These are phyloP conservation scores for Papilio polyxenes DNA, from an alignment of 1,140 invertebrate species.

Conservation along the genomic window DNA sequence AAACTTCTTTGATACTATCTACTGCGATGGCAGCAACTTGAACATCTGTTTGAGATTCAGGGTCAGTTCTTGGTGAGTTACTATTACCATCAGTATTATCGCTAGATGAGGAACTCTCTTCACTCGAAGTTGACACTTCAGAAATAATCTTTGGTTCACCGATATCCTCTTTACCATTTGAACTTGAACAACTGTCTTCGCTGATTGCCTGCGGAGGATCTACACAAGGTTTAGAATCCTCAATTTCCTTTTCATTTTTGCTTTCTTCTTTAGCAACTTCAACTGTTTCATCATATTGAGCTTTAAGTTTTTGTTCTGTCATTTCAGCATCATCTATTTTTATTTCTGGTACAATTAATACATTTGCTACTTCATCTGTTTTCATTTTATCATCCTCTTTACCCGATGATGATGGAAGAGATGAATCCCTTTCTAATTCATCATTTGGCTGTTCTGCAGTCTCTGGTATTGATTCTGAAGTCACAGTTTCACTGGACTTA, in stretches of 20 bases:
- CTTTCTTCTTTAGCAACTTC: slow-evolving; percentile 40
- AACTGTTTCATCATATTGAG: slow-evolving; percentile 48
- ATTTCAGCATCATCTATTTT: slow-evolving; percentile 74
- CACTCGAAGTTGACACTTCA: slow-evolving; percentile 69
- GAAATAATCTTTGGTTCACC: slow-evolving; percentile 59
- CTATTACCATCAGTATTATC: slow-evolving; percentile 76
- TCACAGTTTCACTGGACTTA: slow-evolving; percentile 44
- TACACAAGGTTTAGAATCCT: slow-evolving; percentile 43
- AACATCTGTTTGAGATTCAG: slow-evolving; percentile 53
- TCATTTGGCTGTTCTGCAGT: slow-evolving; percentile 44
- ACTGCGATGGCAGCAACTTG: slow-evolving; percentile 55
- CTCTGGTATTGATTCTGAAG: slow-evolving; percentile 43
- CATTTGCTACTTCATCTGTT: slow-evolving; percentile 45
- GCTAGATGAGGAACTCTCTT: slow-evolving; percentile 76
- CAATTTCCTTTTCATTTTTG: slow-evolving; percentile 47
- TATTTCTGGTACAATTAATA: slow-evolving; percentile 69
- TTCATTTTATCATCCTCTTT: slow-evolving; percentile 66
- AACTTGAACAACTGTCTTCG: slow-evolving; percentile 66
- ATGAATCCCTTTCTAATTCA: slow-evolving; percentile 45
- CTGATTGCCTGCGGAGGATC: slow-evolving; percentile 45
- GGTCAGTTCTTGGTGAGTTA: slow-evolving; percentile 66
- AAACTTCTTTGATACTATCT: slow-evolving; percentile 44
- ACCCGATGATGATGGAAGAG: slow-evolving; percentile 41
- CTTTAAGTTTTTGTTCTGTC: slow-evolving; percentile 63
- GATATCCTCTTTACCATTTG: slow-evolving; percentile 63